Evolutionary conservation across 1,140 invertebrate genomes (phyloP).

Genomic region (Lordiphosa stackelbergi): DNA sequence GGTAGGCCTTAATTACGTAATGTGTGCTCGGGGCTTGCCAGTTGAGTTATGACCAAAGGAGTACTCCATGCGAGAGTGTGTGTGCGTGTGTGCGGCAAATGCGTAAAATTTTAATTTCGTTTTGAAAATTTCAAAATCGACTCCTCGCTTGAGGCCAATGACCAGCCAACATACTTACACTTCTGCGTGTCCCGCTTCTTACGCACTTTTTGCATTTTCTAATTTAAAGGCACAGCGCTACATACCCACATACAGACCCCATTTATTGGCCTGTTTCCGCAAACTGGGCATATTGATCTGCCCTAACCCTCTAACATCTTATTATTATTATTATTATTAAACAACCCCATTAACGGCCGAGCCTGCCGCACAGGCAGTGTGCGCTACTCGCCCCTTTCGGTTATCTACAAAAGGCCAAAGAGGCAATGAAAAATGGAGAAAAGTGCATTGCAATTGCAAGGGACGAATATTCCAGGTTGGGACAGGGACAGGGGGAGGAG

Average conservation of each 20-base stretch:
- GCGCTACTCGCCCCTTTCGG: constrained; percentile 20
- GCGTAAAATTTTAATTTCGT: constrained; percentile 74
- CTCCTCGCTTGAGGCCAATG: constrained; percentile 62
- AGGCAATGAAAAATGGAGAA: constrained; percentile 9
- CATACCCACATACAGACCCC: constrained; percentile 8
- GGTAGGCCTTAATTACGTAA: constrained; percentile 73
- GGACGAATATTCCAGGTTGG: constrained; percentile 32
- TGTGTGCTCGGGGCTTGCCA: constrained; percentile 53
- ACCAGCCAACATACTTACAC: constrained; percentile 46
- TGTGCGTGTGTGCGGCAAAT: constrained; percentile 49
- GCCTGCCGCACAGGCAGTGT: too few relatives aligned
- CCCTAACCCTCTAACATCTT: constrained; percentile 44
- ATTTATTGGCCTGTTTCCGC: constrained; percentile 55
- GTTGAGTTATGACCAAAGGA: constrained; percentile 70
- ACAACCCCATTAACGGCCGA: constrained; percentile 64
- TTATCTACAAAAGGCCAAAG: constrained; percentile 38
- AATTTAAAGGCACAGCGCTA: constrained; percentile 44
- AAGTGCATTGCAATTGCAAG: constrained; percentile 6
- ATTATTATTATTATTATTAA: constrained; percentile 60
- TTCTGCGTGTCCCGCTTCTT: constrained; percentile 45
- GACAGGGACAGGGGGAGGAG: constrained; percentile 21
- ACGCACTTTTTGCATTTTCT: constrained; percentile 71
- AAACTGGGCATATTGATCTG: constrained; percentile 60
- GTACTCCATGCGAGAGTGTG: constrained; percentile 40
- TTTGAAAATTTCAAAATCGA: constrained; percentile 66